Conservation (phyloP, 2,888 invertebrate genomes). For the Biston betularia region DNA sequence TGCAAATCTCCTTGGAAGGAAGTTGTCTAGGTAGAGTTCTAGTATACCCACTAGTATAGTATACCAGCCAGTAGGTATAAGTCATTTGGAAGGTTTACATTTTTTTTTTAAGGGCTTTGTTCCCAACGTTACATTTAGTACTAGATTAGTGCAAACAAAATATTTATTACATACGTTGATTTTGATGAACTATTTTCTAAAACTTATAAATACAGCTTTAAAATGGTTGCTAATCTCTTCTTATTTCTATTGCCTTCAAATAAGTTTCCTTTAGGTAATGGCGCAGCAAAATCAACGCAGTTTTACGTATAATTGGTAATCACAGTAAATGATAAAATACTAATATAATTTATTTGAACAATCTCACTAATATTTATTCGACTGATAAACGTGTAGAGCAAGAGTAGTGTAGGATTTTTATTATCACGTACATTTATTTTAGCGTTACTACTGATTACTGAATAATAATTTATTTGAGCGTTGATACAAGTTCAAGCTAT, state of each 20-base stretch:
- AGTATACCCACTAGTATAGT: too few relatives aligned
- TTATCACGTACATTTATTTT: conserved; percentile 26
- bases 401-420: conserved; percentile 22
- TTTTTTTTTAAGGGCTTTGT: too few relatives aligned
- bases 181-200: background rate
- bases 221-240: background rate
- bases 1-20: too few relatives aligned
- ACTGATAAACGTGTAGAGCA: conserved; percentile 26
- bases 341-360: conserved; percentile 45
- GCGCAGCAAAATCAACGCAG: conserved; percentile 1
- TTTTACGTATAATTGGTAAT: background rate
- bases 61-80: too few relatives aligned
- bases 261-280: background rate
- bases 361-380: conserved; percentile 55
- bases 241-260: background rate
- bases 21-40: too few relatives aligned
- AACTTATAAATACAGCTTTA: background rate
- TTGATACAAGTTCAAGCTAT: conserved; percentile 10
- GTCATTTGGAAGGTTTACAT: too few relatives aligned
- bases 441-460: conserved; percentile 9
- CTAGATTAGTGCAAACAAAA: conserved; percentile 16
- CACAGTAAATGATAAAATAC: conserved; percentile 24
- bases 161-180: background rate
- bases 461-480: conserved; percentile 36
- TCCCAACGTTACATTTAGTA: too few relatives aligned